A percentile compares a stretch with the other conserved stretches of the same genome.
These are phyloP conservation scores for Echeneis naucrates DNA, from an alignment of 2,797 vertebrate species.

Conservation along the genomic window DNA sequence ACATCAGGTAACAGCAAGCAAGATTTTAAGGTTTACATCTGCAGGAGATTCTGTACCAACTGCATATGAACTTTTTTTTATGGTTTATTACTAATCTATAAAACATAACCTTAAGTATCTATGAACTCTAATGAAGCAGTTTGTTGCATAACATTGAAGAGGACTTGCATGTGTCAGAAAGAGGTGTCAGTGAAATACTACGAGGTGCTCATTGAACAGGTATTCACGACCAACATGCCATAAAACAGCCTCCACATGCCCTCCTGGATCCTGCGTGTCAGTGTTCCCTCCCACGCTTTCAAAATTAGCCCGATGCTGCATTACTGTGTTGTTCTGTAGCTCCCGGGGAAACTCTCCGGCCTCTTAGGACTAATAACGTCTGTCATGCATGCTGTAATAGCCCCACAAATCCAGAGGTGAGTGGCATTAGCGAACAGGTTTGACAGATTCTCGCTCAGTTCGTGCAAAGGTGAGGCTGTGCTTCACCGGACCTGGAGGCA, in stretches of 20 bases:
- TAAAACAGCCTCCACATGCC: background rate
- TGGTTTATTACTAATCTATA: no score
- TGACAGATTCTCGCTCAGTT: constrained; percentile 55
- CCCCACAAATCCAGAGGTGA: constrained; percentile 49
- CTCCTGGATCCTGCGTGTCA: constrained; percentile 1
- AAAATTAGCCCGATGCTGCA: constrained; percentile 30
- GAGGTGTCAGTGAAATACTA: background rate
- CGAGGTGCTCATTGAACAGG: background rate
- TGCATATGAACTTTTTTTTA: background rate
- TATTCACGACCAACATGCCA: background rate
- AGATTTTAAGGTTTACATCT: background rate
- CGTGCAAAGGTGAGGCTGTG: constrained; percentile 15
- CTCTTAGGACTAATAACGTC: constrained; percentile 37
- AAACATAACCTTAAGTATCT: background rate
- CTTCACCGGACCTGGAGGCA: constrained; percentile 53
- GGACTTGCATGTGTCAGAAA: background rate
- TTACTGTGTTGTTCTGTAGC: background rate
- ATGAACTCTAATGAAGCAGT: background rate
- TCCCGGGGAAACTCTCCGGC: constrained; percentile 1
- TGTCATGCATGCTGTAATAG: constrained; percentile 29
- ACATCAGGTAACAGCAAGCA: background rate
- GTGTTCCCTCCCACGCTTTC: background rate
- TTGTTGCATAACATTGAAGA: background rate
- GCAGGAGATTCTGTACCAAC: background rate
- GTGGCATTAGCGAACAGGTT: constrained; percentile 33